A percentile compares a stretch with the other conserved stretches of the same genome.
Conservation (phyloP, 2,797 vertebrate species). For the Poeciliopsis gracilis region DNA sequence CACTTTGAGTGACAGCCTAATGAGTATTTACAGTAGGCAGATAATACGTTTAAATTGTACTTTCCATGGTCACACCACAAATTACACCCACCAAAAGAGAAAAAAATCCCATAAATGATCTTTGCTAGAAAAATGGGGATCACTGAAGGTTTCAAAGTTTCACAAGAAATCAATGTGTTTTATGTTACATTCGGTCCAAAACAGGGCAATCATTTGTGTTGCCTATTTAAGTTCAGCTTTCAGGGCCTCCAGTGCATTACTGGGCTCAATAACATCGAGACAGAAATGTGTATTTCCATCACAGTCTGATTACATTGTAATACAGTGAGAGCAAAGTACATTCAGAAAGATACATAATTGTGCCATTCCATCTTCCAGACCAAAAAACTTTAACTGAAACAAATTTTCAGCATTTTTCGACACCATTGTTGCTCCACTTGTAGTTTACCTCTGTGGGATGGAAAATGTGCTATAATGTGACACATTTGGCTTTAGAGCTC, state of each 20-base stretch:
- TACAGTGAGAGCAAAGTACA: neutral
- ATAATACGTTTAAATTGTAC: constrained; percentile 42
- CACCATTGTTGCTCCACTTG: neutral
- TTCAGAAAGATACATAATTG: neutral
- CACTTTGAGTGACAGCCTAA: constrained; percentile 46
- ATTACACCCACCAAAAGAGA: constrained; percentile 37
- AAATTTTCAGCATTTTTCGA: neutral
- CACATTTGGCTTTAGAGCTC: neutral
- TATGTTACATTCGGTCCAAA: constrained; percentile 43
- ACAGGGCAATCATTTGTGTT: neutral
- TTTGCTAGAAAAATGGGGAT: constrained; percentile 37
- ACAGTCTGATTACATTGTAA: neutral
- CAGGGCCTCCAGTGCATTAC: neutral
- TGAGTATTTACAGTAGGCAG: constrained; percentile 29
- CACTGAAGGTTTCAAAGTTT: constrained; percentile 39
- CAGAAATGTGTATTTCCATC: neutral
- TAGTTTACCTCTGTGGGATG: neutral
- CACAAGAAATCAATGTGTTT: constrained; percentile 41
- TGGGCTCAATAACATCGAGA: neutral
- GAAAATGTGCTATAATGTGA: neutral
- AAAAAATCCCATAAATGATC: constrained; percentile 46
- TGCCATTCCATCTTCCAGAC: neutral
- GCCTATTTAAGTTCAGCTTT: neutral
- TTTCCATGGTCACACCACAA: constrained; percentile 49
- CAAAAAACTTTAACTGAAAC: neutral